Evolutionary conservation across 2,888 invertebrate species (phyloP).

Genomic region (Pachydiplax longipennis): DNA sequence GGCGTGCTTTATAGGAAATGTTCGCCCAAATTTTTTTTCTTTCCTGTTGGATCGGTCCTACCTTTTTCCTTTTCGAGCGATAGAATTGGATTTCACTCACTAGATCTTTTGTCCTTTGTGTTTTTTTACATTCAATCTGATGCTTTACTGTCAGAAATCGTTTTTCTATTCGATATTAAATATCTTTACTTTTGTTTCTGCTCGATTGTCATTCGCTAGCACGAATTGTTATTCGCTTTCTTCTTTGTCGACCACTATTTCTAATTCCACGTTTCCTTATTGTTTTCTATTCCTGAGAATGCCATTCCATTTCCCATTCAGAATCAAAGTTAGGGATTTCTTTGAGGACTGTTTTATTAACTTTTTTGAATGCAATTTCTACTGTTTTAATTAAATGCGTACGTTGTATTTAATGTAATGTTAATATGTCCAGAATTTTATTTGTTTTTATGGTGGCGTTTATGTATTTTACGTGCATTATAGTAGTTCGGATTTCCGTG

Average conservation of each 20-base stretch:
- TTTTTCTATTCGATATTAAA: neutral
- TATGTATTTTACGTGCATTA: too few relatives aligned
- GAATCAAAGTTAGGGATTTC: too few relatives aligned
- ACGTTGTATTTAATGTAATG: too few relatives aligned
- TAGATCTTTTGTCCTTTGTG: neutral
- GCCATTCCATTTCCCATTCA: neutral
- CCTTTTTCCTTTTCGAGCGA: neutral
- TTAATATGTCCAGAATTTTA: too few relatives aligned
- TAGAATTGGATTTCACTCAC: neutral
- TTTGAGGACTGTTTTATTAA: too few relatives aligned
- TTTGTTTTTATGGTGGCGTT: too few relatives aligned
- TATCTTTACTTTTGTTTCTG: neutral
- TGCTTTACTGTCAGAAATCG: neutral
- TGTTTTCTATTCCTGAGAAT: neutral
- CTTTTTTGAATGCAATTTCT: too few relatives aligned
- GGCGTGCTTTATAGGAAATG: neutral
- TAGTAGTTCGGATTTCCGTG: too few relatives aligned
- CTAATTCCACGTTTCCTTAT: neutral
- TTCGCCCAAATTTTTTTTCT: neutral
- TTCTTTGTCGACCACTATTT: neutral
- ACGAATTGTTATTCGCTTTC: neutral
- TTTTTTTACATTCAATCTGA: neutral
- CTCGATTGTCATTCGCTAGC: neutral
- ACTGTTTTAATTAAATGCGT: too few relatives aligned
- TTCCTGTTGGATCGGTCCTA: neutral